These are phyloP conservation scores for Phanerotoma sp. DNA, from an alignment of 2,888 invertebrate species.

Conservation along the genomic window DNA sequence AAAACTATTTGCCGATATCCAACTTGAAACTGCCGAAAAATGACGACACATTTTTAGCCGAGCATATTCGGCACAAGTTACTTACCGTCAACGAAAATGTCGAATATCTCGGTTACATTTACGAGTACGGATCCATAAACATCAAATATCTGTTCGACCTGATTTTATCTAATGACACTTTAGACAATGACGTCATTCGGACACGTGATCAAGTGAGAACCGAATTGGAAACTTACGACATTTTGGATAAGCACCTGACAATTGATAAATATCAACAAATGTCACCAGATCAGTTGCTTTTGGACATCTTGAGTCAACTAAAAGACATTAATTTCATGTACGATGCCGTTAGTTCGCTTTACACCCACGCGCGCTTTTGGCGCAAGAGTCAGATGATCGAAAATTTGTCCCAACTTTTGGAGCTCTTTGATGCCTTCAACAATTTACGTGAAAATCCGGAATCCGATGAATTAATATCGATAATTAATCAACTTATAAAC, in stretches of 20 bases:
- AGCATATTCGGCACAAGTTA: constrained; percentile 33
- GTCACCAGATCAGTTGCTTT: constrained; percentile 35
- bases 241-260: constrained; percentile 30
- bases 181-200: constrained; percentile 35
- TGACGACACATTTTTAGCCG: constrained; percentile 28
- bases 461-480: constrained; percentile 13
- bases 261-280: constrained; percentile 37
- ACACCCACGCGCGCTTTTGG: constrained; percentile 37
- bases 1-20: constrained; percentile 15
- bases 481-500: constrained; percentile 19
- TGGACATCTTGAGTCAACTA: constrained; percentile 37
- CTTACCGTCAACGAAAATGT: constrained; percentile 37
- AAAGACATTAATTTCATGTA: constrained; percentile 34
- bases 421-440: constrained; percentile 33
- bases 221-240: constrained; percentile 22
- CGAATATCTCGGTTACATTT: constrained; percentile 35
- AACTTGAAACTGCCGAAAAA: neutral
- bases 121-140: constrained; percentile 37
- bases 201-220: constrained; percentile 34
- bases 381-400: constrained; percentile 34
- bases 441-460: constrained; percentile 24
- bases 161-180: constrained; percentile 35
- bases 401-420: constrained; percentile 33
- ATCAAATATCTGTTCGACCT: constrained; percentile 37
- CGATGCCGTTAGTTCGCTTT: constrained; percentile 32